Percentiles rank a stretch among this genome's conserved stretches.
phyloP scores from a whole-genome alignment of 2,797 vertebrate genomes.

The Champsocephalus esox region DNA sequence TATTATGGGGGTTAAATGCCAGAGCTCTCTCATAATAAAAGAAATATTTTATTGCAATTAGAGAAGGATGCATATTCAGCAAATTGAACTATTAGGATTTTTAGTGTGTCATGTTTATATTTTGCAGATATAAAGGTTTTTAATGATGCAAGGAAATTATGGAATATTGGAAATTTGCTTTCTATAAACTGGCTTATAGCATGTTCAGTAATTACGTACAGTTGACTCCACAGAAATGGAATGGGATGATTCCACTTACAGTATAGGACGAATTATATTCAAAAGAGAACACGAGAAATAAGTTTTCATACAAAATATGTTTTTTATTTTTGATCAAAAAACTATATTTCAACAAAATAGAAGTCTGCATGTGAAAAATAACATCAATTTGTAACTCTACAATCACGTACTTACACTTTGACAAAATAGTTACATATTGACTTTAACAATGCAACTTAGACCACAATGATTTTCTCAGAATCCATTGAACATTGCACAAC shows the following conservation, averaged over 20 bases:
- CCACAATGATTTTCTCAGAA: slow-evolving; percentile 60
- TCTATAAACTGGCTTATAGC: neutral
- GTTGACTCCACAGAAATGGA: too few relatives aligned
- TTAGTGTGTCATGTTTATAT: neutral
- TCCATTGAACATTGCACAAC: slow-evolving; percentile 73
- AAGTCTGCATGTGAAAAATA: slow-evolving; percentile 62
- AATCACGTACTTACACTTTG: slow-evolving; percentile 39
- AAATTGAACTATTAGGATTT: neutral
- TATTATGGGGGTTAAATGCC: slow-evolving; percentile 16
- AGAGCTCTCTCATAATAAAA: neutral
- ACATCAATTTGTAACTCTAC: slow-evolving; percentile 53
- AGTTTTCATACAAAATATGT: slow-evolving; percentile 64
- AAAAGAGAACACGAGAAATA: neutral
- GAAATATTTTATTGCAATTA: neutral
- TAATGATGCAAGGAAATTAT: neutral
- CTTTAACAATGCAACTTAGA: slow-evolving; percentile 41
- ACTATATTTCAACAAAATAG: slow-evolving; percentile 69
- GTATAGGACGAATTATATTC: neutral
- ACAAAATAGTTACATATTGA: slow-evolving; percentile 52
- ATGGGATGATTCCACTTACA: too few relatives aligned
- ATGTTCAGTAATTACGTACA: neutral
- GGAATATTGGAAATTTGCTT: neutral
- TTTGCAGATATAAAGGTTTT: neutral
- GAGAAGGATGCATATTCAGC: neutral
- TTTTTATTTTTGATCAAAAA: slow-evolving; percentile 70